These are phyloP conservation scores for Trididemnum miniatum DNA, from an alignment of 23 tunicate species.

Conservation along the genomic window DNA sequence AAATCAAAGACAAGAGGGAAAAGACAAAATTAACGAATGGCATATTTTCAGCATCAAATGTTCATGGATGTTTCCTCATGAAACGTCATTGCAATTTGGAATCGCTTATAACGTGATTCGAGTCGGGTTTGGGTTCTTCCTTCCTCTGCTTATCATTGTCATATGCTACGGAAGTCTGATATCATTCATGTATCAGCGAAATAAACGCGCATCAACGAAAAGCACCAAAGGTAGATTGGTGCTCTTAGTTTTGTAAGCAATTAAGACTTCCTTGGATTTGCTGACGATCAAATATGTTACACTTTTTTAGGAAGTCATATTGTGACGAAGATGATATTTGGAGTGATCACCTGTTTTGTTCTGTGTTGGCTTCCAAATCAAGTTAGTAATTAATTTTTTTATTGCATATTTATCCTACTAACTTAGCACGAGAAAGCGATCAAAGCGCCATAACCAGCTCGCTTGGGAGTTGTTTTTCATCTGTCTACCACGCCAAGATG, in stretches of 20 bases:
- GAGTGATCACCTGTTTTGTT: constrained; percentile 55
- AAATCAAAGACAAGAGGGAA: no score
- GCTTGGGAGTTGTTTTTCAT: no score
- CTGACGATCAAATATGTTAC: no score
- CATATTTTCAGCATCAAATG: constrained; percentile 5
- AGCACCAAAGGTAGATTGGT: no score
- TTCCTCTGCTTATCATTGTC: constrained; percentile 62
- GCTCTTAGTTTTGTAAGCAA: no score
- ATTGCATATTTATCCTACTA: no score
- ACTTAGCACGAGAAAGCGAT: no score
- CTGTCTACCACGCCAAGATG: no score
- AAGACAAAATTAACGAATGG: no score
- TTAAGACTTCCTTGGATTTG: no score
- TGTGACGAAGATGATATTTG: constrained; percentile 56
- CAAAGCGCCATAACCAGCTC: no score
- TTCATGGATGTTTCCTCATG: constrained; percentile 54
- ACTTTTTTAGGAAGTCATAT: constrained; percentile 29
- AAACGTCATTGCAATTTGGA: not conserved
- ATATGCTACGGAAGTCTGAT: constrained; percentile 46
- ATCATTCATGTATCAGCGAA: not conserved
- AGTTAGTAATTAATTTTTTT: constrained; percentile 30
- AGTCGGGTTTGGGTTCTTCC: constrained; percentile 56
- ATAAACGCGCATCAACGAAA: no score
- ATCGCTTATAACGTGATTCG: constrained; percentile 49
- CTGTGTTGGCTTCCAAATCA: constrained; percentile 86